Conservation (phyloP, 2,888 invertebrate species). For the Sclerodermus sp. region DNA sequence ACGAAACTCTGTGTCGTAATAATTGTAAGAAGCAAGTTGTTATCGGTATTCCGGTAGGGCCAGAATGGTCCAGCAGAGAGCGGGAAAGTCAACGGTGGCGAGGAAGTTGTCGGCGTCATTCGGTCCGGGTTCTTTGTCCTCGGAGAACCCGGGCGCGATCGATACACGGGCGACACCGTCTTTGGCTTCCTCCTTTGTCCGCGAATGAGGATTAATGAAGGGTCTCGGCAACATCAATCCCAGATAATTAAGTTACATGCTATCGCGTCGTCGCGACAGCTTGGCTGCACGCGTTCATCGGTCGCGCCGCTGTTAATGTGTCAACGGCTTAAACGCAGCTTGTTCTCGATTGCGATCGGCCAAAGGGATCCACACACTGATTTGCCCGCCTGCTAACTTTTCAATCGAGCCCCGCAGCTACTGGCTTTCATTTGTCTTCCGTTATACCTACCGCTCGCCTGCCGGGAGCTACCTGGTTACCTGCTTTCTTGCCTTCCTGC, state of each 20-base stretch:
- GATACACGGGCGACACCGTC: conserved; percentile 16
- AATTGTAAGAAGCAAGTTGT: neutral
- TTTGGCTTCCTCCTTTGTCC: conserved; percentile 32
- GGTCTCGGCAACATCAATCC: conserved; percentile 24
- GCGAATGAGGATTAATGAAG: conserved; percentile 31
- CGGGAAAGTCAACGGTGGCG: neutral
- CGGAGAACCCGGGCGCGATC: conserved; percentile 4
- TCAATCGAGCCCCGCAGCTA: no score
- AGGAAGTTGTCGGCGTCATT: conserved; percentile 1
- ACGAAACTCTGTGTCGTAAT: no score
- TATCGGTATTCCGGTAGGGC: neutral
- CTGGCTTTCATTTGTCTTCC: no score
- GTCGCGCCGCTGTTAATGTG: no score
- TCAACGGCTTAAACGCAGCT: neutral
- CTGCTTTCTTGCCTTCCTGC: no score
- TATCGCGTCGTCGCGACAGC: conserved; percentile 3
- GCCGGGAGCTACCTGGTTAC: no score
- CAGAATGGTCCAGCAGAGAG: neutral
- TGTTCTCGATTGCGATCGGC: neutral
- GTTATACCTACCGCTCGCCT: no score
- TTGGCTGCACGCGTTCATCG: neutral
- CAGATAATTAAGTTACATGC: conserved; percentile 28
- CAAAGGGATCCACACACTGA: no score
- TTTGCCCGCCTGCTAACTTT: no score
- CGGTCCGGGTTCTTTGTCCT: conserved; percentile 6